Conservation (phyloP, 2,797 vertebrate genomes). For the Vespertilio murinus region DNA sequence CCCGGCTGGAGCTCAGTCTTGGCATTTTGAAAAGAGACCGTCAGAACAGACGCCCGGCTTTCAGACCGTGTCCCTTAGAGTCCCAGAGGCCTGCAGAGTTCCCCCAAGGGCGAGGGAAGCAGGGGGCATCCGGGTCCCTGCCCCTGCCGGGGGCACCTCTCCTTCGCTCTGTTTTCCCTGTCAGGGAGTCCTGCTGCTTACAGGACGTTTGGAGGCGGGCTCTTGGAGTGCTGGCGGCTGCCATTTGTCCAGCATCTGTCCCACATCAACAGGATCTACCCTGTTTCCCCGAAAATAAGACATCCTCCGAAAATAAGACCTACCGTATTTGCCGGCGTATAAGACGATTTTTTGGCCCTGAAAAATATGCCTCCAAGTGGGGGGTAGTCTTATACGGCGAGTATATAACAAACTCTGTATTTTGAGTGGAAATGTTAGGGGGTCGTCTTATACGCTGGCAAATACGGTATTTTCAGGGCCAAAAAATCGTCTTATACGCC, state of each 20-base stretch:
- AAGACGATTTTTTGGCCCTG: too few relatives aligned
- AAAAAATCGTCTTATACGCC: too few relatives aligned
- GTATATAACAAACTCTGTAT: too few relatives aligned
- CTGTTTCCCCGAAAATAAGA: too few relatives aligned
- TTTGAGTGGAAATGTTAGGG: too few relatives aligned
- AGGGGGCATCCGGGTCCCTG: not conserved
- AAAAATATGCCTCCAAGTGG: too few relatives aligned
- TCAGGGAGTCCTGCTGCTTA: not conserved
- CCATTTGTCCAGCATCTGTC: not conserved
- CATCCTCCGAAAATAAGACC: too few relatives aligned
- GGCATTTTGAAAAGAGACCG: not conserved
- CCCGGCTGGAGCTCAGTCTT: not conserved
- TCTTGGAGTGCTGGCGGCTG: not conserved
- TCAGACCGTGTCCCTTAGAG: not conserved
- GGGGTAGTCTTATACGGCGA: too few relatives aligned
- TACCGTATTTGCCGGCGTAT: too few relatives aligned
- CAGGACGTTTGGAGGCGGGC: too few relatives aligned
- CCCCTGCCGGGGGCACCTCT: not conserved
- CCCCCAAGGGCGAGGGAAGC: not conserved
- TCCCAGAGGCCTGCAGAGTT: not conserved
- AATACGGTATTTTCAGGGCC: too few relatives aligned
- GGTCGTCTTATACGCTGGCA: too few relatives aligned
- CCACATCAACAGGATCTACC: accelerated
- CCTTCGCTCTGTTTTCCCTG: not conserved
- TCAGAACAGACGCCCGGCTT: not conserved